A percentile compares a stretch with the other conserved stretches of the same genome.
phyloP scores from a whole-genome alignment of 2,888 invertebrate genomes.

The Pomacea canaliculata region DNA sequence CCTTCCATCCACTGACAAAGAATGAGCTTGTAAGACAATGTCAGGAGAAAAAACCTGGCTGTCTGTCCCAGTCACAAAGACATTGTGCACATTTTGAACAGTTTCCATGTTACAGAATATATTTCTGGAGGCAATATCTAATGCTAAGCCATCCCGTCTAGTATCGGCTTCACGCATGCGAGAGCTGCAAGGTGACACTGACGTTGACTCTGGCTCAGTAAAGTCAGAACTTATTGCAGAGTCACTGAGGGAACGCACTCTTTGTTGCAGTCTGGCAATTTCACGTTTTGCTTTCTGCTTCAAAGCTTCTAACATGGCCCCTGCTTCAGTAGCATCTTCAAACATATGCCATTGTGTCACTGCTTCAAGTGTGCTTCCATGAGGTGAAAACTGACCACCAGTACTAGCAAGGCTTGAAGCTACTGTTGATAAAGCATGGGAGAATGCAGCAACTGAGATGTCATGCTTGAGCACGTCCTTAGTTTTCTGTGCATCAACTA shows the following conservation, averaged over 20 bases:
- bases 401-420: neutral
- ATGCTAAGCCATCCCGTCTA: neutral
- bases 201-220: conserved; percentile 58
- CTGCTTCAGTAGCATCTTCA: conserved; percentile 2
- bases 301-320: conserved; percentile 14
- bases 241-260: conserved; percentile 55
- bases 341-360: neutral
- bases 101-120: no score
- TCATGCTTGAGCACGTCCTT: neutral
- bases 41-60: neutral
- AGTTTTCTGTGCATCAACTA: neutral
- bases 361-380: neutral
- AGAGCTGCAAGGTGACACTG: conserved; percentile 48
- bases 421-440: conserved; percentile 8
- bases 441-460: neutral
- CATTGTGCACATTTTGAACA: no score
- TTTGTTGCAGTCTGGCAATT: conserved; percentile 44
- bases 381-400: neutral
- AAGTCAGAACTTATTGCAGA: conserved; percentile 65
- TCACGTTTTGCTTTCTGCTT: conserved; percentile 46
- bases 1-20: neutral
- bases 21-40: neutral
- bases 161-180: conserved; percentile 38
- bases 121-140: neutral
- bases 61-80: neutral